Evolutionary conservation across 2,113 vertebrate genomes (phyloP), one percentile per base, ranked within the genome.

Genomic region (Papio anubis): DNA sequence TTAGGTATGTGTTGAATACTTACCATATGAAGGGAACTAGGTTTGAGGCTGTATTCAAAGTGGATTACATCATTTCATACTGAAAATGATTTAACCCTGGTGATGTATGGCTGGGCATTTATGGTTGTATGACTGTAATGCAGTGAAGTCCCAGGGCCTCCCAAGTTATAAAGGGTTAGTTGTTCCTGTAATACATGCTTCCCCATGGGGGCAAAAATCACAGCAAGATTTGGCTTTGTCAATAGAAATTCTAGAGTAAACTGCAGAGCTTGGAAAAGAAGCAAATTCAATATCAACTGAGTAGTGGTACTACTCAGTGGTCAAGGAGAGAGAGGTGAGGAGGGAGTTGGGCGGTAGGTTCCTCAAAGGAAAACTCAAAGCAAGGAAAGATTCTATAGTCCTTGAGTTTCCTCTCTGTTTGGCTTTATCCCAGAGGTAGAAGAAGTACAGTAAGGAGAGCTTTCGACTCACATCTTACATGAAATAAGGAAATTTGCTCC

Each of bases 31-130:
- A 94, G 45, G 43, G 43, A 35, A 35, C 14, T 57, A 30, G 43
- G 70, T 79, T 85, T 35, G 40, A 81, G 79, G 66, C 43, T 72
- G 1, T 81, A 38, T 40, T 11, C 81, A 90, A 90, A 95, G 68
- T 95, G 38, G 43, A 90, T 93, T 70, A 76, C 50, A 48, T 96
- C 76, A 94, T 84, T 85, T 96, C 87, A 76, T 72, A 50, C 72
- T 59, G 68, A 92, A 96, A 95, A 96, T 76, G 38, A 87, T 66
- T 96, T 90, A 75, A 84, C 32, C 11, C 32, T 59, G 35, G n/a
- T 72, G 64, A 91, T 84, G 16, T 55, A 80, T 23, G 32, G 70
- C 55, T 75, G 61, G 78, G 23, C 87, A 76, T 80, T 96, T 93
- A 89, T 2, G 10, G 57, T 80, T 78, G 23, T 84, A 45, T 76